Base-by-base conservation (phyloP, 2,888 invertebrate genomes). In the Drosophila mulleri region DNA sequence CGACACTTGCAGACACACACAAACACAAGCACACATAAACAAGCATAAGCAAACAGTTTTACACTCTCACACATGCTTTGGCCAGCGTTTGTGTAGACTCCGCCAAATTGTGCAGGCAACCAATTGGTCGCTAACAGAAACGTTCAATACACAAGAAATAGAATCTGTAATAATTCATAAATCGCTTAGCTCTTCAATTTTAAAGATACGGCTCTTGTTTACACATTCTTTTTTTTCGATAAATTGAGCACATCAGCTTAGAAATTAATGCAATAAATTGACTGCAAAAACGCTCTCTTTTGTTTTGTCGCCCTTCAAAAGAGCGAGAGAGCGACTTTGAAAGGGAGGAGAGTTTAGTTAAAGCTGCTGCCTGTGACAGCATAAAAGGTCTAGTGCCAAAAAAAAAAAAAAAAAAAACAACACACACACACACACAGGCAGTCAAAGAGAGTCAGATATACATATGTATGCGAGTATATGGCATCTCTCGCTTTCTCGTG, bases 311-410 rank as follows among this genome's bases (percentile, higher is more conserved):
- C 37, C 67, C 6, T 54, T 60, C 39, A 42, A 32, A 23, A 48
- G 7, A 56, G 9, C 20, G 9, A n/a, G 56, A 26, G 52, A 48
- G 66, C 7, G 35, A 35, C 9, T 9, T 37, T 20, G 35, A 52
- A 18, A 32, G 29, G 16, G 11, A 6, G n/a, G 32, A 50, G 29
- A 60, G 52, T 42, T 61, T 48, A 42, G 58, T 50, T 29, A 23
- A 58, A 53, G 52, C 63, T 63, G 73, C 68, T 63, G 73, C 50
- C 45, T 16, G n/a, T 56, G 59, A 67, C 74, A 72, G 50, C 8
- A 44, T 20, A 56, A 45, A 72, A 67, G 71, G 60, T 78, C 70
- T 47, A 74, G 70, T 66, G 70, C 39, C 56, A 64, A 70, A 73
- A 48, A 61, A 60, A 32, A 26, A 32, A 11, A n/a, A 26, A 23